Percentiles rank a stretch among this genome's conserved stretches.
Evolutionary conservation across 2,113 vertebrate genomes (phyloP).

Genomic region (Corythoichthys haematopterus): DNA sequence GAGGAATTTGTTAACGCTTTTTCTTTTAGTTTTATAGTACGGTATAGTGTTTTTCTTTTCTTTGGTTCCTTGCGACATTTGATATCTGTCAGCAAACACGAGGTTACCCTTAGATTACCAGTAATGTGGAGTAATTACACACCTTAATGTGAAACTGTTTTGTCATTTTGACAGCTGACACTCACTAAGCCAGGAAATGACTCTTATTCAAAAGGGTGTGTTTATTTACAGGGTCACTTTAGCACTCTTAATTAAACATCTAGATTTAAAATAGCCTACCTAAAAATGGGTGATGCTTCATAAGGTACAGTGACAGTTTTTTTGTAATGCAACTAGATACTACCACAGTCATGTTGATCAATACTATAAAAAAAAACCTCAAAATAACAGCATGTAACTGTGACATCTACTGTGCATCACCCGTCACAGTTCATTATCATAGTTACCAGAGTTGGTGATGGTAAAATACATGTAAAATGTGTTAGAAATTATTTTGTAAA

Average conservation of each 20-base stretch:
- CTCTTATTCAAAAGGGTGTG: constrained; percentile 18
- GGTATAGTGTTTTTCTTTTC: not conserved
- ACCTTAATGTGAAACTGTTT: constrained; percentile 28
- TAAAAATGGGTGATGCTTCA: not conserved
- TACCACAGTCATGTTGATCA: too few relatives aligned
- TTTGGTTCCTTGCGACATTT: constrained; percentile 6
- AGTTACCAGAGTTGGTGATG: too few relatives aligned
- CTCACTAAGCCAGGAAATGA: constrained; percentile 36
- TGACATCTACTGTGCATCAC: too few relatives aligned
- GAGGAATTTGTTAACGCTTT: not conserved
- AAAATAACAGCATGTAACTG: too few relatives aligned
- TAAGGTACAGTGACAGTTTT: not conserved
- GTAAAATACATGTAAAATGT: too few relatives aligned
- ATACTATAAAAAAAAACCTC: too few relatives aligned
- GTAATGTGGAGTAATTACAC: constrained; percentile 30
- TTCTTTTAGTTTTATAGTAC: not conserved
- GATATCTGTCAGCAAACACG: constrained; percentile 19
- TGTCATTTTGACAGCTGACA: constrained; percentile 50
- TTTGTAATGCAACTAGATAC: too few relatives aligned
- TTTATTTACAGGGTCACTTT: constrained; percentile 18
- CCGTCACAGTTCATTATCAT: too few relatives aligned
- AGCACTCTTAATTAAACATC: constrained; percentile 1
- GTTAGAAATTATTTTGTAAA: too few relatives aligned
- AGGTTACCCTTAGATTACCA: constrained; percentile 42
- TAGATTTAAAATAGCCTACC: not conserved